These are phyloP conservation scores for Odontesthes bonariensis DNA, from an alignment of 2,113 vertebrate species.

Conservation along the genomic window DNA sequence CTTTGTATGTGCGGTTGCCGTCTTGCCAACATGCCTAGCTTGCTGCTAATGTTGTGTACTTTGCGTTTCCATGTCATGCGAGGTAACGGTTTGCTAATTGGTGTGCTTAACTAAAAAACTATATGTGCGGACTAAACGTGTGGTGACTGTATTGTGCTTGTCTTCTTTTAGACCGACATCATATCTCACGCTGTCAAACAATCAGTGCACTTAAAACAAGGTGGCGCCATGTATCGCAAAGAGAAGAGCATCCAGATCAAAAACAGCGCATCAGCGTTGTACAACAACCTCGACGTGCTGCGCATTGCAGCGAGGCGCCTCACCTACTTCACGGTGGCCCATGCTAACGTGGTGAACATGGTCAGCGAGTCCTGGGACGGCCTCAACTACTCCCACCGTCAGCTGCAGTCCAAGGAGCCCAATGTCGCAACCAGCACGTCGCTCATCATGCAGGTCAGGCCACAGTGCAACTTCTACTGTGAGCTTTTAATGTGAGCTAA, in stretches of 20 bases:
- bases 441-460: conserved; percentile 89
- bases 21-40: conserved; percentile 31
- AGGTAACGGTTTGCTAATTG: not conserved
- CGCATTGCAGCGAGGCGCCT: conserved; percentile 81
- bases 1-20: not conserved
- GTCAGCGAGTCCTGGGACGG: conserved; percentile 87
- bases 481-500: not conserved
- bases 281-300: conserved; percentile 93
- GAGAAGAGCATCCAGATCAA: conserved; percentile 87
- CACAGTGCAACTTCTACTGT: not conserved
- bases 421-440: conserved; percentile 82
- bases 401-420: conserved; percentile 89
- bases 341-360: conserved; percentile 88
- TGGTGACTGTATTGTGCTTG: not conserved
- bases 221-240: conserved; percentile 86
- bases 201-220: not conserved
- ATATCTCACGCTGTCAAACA: not conserved
- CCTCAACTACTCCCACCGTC: conserved; percentile 87
- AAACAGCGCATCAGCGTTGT: conserved; percentile 88
- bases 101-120: no score
- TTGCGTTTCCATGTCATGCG: not conserved
- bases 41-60: conserved; percentile 33
- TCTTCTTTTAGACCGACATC: not conserved
- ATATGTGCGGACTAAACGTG: not conserved
- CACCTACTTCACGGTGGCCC: conserved; percentile 88